Evolutionary conservation across 1,140 invertebrate species (phyloP).

Genomic region (Drosophila chauvacae): DNA sequence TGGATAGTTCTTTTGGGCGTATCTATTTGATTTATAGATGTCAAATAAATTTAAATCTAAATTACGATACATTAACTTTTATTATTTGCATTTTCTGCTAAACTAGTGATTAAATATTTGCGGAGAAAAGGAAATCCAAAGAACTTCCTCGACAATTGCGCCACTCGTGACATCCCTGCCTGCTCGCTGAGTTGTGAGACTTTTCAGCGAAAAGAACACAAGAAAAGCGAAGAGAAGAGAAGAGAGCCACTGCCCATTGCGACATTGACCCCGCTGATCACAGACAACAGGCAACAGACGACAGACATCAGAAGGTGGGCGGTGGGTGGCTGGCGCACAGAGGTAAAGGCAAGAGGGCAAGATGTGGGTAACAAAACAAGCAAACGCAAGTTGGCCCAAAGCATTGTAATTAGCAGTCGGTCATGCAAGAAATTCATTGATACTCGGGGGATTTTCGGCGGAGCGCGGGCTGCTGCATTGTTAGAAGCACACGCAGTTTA

Average conservation of each 20-base stretch:
- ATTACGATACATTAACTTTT: neutral
- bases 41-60: neutral
- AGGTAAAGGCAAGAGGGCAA: constrained; percentile 10
- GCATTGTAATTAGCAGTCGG: constrained; percentile 80
- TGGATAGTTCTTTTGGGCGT: neutral
- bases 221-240: constrained; percentile 8
- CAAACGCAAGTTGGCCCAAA: constrained; percentile 49
- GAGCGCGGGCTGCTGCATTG: constrained; percentile 42
- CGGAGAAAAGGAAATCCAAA: neutral
- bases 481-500: constrained; percentile 66
- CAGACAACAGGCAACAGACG: constrained; percentile 3
- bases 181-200: constrained; percentile 8
- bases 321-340: constrained; percentile 6
- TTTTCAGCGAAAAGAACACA: constrained; percentile 10
- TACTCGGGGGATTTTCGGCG: constrained; percentile 30
- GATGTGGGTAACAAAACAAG: constrained; percentile 36
- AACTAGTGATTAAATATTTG: neutral
- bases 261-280: constrained; percentile 77
- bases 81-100: neutral
- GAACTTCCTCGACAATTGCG: neutral
- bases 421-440: constrained; percentile 84
- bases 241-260: constrained; percentile 58
- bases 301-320: constrained; percentile 7
- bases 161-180: neutral
- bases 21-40: neutral